Conservation (phyloP, 2,797 vertebrate genomes). For the Tragelaphus oryx region DNA sequence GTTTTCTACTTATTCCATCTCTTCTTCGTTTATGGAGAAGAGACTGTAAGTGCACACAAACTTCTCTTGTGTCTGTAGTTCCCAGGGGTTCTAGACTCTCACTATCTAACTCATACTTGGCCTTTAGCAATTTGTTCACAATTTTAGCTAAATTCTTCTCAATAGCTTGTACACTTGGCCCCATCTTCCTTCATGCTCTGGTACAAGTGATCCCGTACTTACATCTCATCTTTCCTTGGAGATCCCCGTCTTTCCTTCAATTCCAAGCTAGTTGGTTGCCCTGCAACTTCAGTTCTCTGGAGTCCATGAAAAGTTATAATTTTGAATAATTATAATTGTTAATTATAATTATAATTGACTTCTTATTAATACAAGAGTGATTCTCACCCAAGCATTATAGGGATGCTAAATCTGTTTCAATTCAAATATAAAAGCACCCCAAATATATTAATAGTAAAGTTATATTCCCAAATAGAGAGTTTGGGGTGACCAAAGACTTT, state of each 20-base stretch:
- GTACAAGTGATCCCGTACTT: background rate
- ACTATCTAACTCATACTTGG: background rate
- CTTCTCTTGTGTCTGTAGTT: background rate
- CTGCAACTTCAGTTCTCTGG: background rate
- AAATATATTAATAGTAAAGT: background rate
- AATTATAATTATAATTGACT: too few relatives aligned
- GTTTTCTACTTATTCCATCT: background rate
- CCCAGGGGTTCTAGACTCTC: background rate
- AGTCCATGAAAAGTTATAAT: background rate
- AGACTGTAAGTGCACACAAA: background rate
- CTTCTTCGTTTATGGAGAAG: constrained; percentile 7
- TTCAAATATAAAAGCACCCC: background rate
- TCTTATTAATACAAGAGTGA: background rate
- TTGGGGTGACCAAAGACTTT: background rate
- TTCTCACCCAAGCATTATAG: background rate
- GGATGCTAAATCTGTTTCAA: background rate
- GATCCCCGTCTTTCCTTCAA: background rate
- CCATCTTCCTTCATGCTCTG: background rate
- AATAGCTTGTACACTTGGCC: background rate
- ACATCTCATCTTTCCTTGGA: background rate
- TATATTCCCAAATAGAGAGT: background rate
- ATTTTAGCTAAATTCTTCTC: constrained; percentile 26
- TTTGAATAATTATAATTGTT: too few relatives aligned
- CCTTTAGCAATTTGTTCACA: background rate
- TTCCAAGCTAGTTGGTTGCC: background rate